Conservation (phyloP, 2,888 invertebrate genomes). For the Heliconius aoede region DNA sequence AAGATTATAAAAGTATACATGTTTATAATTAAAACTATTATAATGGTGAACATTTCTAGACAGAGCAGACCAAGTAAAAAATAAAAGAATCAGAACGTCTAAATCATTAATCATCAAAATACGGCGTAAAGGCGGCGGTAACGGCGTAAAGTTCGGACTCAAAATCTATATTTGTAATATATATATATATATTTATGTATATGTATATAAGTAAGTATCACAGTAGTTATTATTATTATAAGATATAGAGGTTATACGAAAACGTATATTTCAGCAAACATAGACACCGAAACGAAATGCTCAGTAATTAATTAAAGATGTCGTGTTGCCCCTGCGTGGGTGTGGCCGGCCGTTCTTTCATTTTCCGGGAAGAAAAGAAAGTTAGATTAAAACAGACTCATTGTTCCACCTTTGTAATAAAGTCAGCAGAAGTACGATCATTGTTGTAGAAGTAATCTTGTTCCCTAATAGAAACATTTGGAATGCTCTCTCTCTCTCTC, state of each 20-base stretch:
- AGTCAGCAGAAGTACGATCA: slow-evolving; percentile 59
- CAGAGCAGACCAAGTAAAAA: too few relatives aligned
- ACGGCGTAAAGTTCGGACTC: too few relatives aligned
- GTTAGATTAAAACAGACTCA: slow-evolving; percentile 75
- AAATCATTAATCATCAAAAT: too few relatives aligned
- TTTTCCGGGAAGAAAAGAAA: slow-evolving; percentile 72
- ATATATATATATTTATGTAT: too few relatives aligned
- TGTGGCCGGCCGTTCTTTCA: slow-evolving; percentile 68
- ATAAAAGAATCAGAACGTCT: too few relatives aligned
- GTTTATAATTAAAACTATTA: too few relatives aligned
- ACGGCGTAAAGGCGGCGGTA: too few relatives aligned
- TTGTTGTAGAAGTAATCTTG: slow-evolving; percentile 48
- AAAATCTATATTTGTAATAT: too few relatives aligned
- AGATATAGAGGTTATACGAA: neutral
- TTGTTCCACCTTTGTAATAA: slow-evolving; percentile 69
- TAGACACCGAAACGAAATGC: slow-evolving; percentile 69
- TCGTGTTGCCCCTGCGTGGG: slow-evolving; percentile 71
- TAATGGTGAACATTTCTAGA: too few relatives aligned
- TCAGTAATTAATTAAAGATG: slow-evolving; percentile 75
- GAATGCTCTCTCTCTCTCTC: slow-evolving; percentile 8
- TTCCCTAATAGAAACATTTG: slow-evolving; percentile 35
- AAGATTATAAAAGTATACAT: too few relatives aligned
- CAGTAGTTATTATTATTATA: neutral
- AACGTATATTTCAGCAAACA: slow-evolving; percentile 46
- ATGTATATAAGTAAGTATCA: too few relatives aligned